Evolutionary conservation across 2,888 invertebrate genomes (phyloP).

Genomic region (Disparrhopalites patrizii): DNA sequence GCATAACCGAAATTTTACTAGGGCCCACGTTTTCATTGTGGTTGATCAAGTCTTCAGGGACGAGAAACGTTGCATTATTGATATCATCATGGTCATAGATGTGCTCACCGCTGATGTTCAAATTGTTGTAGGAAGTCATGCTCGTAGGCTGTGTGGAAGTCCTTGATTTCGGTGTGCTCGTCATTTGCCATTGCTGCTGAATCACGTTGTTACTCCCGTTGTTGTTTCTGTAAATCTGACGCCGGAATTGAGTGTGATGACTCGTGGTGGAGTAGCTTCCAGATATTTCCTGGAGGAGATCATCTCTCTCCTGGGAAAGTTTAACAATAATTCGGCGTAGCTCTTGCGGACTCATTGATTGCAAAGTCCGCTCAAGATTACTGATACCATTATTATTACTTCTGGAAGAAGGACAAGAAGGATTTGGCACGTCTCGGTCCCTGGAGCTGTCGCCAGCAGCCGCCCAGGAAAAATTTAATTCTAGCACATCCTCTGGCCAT

Average conservation of each 20-base stretch:
- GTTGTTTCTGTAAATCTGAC: neutral
- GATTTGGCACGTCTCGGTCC: neutral
- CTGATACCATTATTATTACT: too few relatives aligned
- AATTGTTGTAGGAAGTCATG: neutral
- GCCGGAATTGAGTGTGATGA: neutral
- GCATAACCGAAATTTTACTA: constrained; percentile 19
- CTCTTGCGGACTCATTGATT: neutral
- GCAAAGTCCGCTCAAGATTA: neutral
- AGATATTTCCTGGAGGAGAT: neutral
- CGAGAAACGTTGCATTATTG: constrained; percentile 1
- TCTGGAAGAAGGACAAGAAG: too few relatives aligned
- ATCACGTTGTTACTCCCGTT: neutral
- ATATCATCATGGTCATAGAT: too few relatives aligned
- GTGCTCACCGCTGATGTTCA: too few relatives aligned
- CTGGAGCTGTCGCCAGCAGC: neutral
- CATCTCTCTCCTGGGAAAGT: constrained; percentile 2
- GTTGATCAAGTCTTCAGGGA: constrained; percentile 18
- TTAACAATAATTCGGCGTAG: neutral
- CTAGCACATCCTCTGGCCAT: too few relatives aligned
- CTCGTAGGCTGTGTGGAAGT: neutral
- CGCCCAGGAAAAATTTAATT: too few relatives aligned
- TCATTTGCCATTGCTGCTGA: neutral
- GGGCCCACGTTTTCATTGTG: neutral
- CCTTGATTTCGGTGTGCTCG: neutral
- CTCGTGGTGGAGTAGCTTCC: neutral